These are phyloP conservation scores for Bovichtus variegatus DNA, from an alignment of 2,797 vertebrate genomes.

Conservation along the genomic window DNA sequence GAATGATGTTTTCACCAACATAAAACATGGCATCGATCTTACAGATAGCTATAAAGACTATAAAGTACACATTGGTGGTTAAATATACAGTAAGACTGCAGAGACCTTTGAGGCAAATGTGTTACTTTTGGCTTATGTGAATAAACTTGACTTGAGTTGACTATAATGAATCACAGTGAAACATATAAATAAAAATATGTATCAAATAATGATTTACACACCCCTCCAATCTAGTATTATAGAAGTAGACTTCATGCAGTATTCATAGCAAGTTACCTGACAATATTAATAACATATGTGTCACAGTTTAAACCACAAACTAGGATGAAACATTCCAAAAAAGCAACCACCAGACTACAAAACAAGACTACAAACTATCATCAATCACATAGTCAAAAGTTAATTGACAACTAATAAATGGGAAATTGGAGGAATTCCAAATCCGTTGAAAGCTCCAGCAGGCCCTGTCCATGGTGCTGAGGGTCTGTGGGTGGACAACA, in stretches of 20 bases:
- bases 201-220: neutral
- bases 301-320: neutral
- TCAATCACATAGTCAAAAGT: neutral
- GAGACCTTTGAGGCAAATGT: neutral
- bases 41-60: neutral
- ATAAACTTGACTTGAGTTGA: neutral
- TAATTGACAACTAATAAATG: neutral
- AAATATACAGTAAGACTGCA: neutral
- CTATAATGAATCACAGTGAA: neutral
- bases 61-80: neutral
- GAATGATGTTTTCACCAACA: neutral
- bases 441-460: neutral
- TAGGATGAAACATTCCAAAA: neutral
- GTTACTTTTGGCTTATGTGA: neutral
- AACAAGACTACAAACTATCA: neutral
- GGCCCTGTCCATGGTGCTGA: slow-evolving; percentile 34
- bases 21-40: neutral
- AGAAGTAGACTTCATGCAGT: neutral
- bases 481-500: neutral
- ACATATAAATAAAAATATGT: neutral
- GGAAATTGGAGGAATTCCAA: neutral
- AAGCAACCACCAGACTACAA: neutral
- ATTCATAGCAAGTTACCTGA: neutral
- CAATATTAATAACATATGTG: neutral
- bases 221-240: neutral